phyloP scores from a whole-genome alignment of 1,140 invertebrate genomes.

The Bombus confusus region DNA sequence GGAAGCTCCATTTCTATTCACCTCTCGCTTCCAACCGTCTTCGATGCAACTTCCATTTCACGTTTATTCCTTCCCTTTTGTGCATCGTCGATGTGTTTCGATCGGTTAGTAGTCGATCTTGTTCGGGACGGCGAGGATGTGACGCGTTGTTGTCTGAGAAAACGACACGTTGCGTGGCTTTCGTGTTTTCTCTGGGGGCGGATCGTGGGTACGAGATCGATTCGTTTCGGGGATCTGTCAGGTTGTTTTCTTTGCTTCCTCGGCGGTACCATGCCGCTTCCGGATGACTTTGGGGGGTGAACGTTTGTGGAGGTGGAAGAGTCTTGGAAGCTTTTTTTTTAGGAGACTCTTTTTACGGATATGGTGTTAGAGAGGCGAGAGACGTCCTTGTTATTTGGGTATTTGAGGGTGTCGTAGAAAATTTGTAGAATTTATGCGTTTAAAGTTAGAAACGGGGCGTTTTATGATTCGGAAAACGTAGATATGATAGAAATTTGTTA shows the following conservation, averaged over 20 bases:
- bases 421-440: too few relatives aligned
- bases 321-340: too few relatives aligned
- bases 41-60: neutral
- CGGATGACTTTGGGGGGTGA: neutral
- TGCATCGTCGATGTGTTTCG: neutral
- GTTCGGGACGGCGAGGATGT: neutral
- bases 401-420: too few relatives aligned
- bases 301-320: too few relatives aligned
- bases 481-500: too few relatives aligned
- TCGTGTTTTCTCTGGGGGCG: conserved; percentile 6
- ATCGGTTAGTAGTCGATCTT: neutral
- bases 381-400: too few relatives aligned
- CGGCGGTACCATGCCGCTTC: neutral
- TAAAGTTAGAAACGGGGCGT: too few relatives aligned
- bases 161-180: neutral
- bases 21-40: neutral
- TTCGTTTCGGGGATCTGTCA: neutral
- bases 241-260: neutral
- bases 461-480: too few relatives aligned
- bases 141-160: conserved; percentile 45
- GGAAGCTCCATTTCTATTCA: conserved; percentile 22
- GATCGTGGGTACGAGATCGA: conserved; percentile 18
- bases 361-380: too few relatives aligned
- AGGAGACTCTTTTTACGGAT: too few relatives aligned
- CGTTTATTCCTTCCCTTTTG: neutral